Evolutionary conservation across 2,113 vertebrate genomes (phyloP), one percentile per base, ranked within the genome.

Genomic region (Larimichthys crocea): DNA sequence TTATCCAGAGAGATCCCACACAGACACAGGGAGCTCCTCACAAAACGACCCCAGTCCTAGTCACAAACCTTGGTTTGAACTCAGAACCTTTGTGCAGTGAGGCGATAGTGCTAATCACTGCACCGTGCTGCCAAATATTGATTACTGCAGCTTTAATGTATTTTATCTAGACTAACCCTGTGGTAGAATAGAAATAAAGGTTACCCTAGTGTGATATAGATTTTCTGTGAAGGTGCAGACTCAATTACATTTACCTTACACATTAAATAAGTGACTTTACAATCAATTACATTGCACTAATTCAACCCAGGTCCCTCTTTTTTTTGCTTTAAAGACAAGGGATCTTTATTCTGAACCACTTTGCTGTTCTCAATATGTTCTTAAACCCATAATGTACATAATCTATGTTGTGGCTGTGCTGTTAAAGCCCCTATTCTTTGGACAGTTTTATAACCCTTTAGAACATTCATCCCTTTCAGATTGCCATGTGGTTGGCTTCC

Each of bases 381-480:
- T 68, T 9, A 46, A 84, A 80, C 16, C 53, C 48, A 8, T 56
- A 50, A 81, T 67, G 72, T 64, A 67, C 67, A 71, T 81, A 72
- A 48, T 76, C 16, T 74, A 48, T 10, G 40, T 82, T 56, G 56
- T 69, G 70, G 62, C 57, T 69, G 67, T 19, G 20, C 53, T 67
- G 19, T 84, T 85, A 92, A 92, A 89, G 87, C 71, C 64, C 82
- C 82, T 79, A 82, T 93, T 94, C 73, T 93, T 87, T 26, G 2
- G 35, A 63, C 5, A 44, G 66, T 88, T 91, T 88, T 79, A 61
- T 82, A 86, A 87, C 89, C 31, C 31, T 40, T 68, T 66, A 70
- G 63, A 86, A 84, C 91, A 83, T 88, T 88, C 71, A 62, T 83
- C 56, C 56, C 73, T 79, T 79, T 89, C 67, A 71, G 80, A 85